Conservation (phyloP, 2,113 vertebrate species). For the Chloebia gouldiae region DNA sequence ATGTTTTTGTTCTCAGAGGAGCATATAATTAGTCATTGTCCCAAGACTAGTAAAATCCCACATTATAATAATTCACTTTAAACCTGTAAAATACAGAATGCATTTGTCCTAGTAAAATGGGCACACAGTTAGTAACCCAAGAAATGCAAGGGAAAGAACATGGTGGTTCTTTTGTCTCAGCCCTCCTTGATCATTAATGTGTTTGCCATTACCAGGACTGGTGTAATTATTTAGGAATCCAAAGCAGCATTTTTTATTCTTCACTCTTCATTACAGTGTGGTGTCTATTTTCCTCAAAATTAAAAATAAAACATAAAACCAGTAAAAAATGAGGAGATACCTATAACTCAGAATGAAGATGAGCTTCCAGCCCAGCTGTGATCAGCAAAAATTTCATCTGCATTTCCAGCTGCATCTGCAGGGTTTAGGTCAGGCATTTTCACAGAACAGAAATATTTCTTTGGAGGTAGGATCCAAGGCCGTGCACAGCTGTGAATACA, state of each 20-base stretch:
- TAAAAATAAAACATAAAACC: background rate
- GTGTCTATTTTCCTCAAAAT: background rate
- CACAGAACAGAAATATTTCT: background rate
- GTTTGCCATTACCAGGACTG: background rate
- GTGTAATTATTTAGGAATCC: background rate
- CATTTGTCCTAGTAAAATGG: background rate
- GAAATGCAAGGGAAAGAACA: background rate
- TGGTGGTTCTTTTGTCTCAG: rapidly evolving
- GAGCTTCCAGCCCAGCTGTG: background rate
- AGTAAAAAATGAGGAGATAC: background rate
- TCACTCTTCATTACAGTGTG: background rate
- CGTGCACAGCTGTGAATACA: background rate
- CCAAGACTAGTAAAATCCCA: background rate
- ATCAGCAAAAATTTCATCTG: background rate
- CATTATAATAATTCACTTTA: background rate
- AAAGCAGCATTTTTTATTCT: background rate
- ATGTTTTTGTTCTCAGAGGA: background rate
- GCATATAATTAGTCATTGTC: background rate
- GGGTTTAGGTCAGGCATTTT: background rate
- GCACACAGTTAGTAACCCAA: background rate
- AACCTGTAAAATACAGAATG: background rate
- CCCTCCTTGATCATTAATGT: background rate
- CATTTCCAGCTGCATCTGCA: background rate
- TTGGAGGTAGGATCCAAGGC: background rate
- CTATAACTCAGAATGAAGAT: background rate